phyloP scores from a whole-genome alignment of 2,113 vertebrate genomes.

The Falcunculus frontatus region DNA sequence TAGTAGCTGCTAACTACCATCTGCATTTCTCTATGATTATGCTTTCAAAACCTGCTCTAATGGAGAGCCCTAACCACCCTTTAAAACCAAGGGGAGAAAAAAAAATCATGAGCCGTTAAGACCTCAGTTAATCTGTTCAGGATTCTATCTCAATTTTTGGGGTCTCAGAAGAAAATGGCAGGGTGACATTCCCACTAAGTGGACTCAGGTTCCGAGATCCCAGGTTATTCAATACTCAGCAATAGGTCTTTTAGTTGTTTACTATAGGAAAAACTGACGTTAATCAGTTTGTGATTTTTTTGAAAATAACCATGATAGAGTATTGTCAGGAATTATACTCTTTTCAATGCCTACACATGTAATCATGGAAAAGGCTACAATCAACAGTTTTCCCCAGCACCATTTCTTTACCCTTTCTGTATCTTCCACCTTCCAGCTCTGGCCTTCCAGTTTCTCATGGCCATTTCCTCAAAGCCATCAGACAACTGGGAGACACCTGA shows the following conservation, averaged over 20 bases:
- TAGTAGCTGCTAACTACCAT: neutral
- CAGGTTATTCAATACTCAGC: neutral
- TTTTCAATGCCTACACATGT: neutral
- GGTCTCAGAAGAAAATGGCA: neutral
- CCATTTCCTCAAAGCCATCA: neutral
- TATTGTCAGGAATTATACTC: neutral
- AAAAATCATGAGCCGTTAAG: neutral
- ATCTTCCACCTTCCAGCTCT: neutral
- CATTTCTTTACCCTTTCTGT: neutral
- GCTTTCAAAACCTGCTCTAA: neutral
- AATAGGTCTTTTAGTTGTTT: neutral
- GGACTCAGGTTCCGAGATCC: neutral
- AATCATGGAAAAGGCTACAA: neutral
- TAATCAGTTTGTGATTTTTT: neutral
- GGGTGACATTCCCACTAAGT: neutral
- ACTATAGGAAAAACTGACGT: neutral
- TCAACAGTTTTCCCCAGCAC: neutral
- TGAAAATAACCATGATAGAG: neutral
- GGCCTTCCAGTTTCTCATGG: neutral
- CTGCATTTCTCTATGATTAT: neutral
- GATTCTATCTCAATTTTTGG: neutral
- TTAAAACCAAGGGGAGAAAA: neutral
- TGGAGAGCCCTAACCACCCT: neutral
- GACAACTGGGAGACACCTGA: neutral
- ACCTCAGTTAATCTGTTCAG: neutral